These are phyloP conservation scores for Drosophila neotestacea DNA, from an alignment of 2,888 invertebrate genomes.

Conservation along the genomic window DNA sequence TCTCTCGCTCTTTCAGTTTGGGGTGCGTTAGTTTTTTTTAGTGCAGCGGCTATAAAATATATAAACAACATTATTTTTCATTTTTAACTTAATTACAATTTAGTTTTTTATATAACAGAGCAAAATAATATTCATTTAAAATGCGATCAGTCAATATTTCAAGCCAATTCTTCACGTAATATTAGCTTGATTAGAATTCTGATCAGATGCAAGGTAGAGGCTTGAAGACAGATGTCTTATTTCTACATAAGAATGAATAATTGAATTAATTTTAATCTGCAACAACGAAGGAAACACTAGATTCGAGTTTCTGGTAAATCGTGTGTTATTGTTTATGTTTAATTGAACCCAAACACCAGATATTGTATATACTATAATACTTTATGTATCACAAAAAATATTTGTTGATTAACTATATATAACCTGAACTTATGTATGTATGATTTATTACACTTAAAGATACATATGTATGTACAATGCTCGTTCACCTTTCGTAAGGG, in stretches of 20 bases:
- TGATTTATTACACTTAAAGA: background rate
- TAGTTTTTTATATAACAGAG: no score
- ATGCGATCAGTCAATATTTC: background rate
- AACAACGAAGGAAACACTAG: no score
- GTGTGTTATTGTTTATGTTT: no score
- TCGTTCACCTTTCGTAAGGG: constrained; percentile 23
- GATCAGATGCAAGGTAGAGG: no score
- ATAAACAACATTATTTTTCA: background rate
- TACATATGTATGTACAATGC: constrained; percentile 1
- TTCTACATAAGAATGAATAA: no score
- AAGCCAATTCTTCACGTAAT: background rate
- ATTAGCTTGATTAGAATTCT: no score
- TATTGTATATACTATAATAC: background rate
- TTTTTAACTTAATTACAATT: no score
- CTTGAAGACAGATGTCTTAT: no score
- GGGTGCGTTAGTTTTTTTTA: constrained; percentile 29
- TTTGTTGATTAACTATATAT: background rate
- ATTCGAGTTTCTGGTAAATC: no score
- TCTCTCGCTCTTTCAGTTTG: constrained; percentile 21
- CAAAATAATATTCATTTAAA: no score
- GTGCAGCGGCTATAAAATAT: constrained; percentile 41
- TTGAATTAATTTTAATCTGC: no score
- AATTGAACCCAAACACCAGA: background rate
- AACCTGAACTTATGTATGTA: background rate
- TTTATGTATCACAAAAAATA: background rate